Percentiles rank a stretch among this genome's conserved stretches.
These are phyloP conservation scores for Ctenicera cuprea DNA, from an alignment of 2,888 invertebrate species.

Conservation along the genomic window DNA sequence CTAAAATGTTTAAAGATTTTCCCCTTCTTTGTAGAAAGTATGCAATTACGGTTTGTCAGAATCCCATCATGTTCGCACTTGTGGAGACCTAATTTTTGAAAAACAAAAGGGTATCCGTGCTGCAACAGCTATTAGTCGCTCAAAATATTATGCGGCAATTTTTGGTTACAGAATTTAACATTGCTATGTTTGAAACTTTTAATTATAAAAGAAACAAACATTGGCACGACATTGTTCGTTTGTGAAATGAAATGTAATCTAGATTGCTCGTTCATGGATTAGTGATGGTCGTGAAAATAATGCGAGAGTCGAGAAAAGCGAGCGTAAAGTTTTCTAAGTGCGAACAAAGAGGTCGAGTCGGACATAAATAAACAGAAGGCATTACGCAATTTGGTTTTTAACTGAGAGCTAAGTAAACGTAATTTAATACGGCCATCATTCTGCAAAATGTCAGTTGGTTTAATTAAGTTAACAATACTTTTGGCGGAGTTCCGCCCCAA, in stretches of 20 bases:
- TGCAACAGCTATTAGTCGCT: no score
- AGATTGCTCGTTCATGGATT: not conserved
- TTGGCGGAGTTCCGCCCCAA: conserved; percentile 34
- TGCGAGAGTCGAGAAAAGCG: not conserved
- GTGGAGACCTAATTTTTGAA: no score
- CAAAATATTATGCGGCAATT: no score
- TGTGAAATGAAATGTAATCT: not conserved
- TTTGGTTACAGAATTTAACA: no score
- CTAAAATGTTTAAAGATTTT: no score
- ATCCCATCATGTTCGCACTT: no score
- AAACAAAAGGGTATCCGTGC: no score
- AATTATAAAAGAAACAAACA: no score
- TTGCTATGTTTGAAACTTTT: no score
- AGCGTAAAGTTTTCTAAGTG: conserved; percentile 6
- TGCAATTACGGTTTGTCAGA: no score
- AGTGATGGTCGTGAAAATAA: conserved; percentile 9
- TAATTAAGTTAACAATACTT: conserved; percentile 46
- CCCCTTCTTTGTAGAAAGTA: no score
- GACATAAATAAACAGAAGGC: conserved; percentile 39
- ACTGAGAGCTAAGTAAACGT: conserved; percentile 37
- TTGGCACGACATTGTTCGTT: no score
- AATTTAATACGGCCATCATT: conserved; percentile 43
- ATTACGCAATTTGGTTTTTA: conserved; percentile 41
- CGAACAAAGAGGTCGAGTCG: conserved; percentile 10
- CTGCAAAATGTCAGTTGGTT: conserved; percentile 41